Evolutionary conservation across 2,113 vertebrate species (phyloP).

Genomic region (Ornithorhynchus anatinus): DNA sequence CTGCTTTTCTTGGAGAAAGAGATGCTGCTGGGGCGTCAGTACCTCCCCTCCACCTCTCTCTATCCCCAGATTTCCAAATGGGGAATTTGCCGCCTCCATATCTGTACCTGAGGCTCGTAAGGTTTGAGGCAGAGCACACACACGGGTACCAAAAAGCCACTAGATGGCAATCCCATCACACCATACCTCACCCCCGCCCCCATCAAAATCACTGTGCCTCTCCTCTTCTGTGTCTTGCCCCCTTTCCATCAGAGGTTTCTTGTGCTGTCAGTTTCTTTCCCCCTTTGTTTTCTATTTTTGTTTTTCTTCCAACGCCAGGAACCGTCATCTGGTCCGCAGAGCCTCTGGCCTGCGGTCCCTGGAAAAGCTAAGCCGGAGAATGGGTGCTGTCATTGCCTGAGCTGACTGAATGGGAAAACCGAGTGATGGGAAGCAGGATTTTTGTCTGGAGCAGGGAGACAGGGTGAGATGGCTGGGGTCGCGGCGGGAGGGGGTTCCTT

Average conservation of each 20-base stretch:
- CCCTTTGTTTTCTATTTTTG: constrained; percentile 25
- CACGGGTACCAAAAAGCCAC: constrained; percentile 3
- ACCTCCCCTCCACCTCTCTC: no score
- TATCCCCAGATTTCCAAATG: no score
- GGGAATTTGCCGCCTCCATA: no score
- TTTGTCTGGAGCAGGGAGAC: neutral
- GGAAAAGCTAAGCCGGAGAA: neutral
- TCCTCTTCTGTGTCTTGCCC: neutral
- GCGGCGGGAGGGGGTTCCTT: neutral
- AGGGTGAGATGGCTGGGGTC: neutral
- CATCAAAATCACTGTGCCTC: neutral
- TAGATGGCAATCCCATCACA: constrained; percentile 68
- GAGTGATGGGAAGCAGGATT: neutral
- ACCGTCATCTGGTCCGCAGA: neutral
- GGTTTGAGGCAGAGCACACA: neutral
- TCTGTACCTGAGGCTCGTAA: neutral
- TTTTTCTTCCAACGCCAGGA: constrained; percentile 8
- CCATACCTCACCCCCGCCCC: neutral
- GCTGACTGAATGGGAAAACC: neutral
- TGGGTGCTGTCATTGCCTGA: neutral
- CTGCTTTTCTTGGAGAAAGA: no score
- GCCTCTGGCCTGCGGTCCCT: neutral
- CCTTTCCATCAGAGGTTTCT: neutral
- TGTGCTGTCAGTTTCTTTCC: neutral
- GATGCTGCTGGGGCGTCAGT: no score